Conservation (phyloP, 2,113 vertebrate genomes). For the Passer domesticus region DNA sequence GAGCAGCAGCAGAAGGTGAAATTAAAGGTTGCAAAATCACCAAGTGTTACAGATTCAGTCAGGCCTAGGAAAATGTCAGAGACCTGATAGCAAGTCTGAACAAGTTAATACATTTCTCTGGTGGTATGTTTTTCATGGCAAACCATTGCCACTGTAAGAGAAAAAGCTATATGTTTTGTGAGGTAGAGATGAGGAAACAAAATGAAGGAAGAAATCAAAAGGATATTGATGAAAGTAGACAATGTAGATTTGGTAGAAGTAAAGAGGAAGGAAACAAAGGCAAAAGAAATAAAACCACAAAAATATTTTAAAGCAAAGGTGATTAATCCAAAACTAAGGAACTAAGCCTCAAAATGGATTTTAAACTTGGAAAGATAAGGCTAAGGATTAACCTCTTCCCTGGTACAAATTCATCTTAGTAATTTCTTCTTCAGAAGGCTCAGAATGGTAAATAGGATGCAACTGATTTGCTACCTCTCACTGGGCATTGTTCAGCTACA, state of each 20-base stretch:
- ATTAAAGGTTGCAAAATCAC: background rate
- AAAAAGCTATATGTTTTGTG: fast-evolving
- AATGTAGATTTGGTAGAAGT: background rate
- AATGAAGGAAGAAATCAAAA: background rate
- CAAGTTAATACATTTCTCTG: background rate
- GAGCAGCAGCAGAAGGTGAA: background rate
- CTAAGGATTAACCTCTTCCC: background rate
- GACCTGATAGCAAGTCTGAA: background rate
- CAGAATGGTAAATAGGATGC: background rate
- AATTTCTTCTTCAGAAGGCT: background rate
- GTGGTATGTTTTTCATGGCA: background rate
- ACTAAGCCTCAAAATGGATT: background rate
- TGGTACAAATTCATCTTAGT: background rate
- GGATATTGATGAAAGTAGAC: background rate
- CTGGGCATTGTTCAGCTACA: background rate
- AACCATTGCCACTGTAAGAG: background rate
- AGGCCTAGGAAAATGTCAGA: background rate
- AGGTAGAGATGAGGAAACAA: background rate
- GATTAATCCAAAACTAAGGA: background rate
- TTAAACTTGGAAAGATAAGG: background rate
- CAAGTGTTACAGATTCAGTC: background rate
- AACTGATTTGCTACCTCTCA: background rate
- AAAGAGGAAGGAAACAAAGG: background rate
- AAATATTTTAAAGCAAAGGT: background rate
- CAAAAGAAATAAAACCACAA: background rate